Evolutionary conservation across 2,113 vertebrate genomes (phyloP).

Genomic region (Phoxinus phoxinus): DNA sequence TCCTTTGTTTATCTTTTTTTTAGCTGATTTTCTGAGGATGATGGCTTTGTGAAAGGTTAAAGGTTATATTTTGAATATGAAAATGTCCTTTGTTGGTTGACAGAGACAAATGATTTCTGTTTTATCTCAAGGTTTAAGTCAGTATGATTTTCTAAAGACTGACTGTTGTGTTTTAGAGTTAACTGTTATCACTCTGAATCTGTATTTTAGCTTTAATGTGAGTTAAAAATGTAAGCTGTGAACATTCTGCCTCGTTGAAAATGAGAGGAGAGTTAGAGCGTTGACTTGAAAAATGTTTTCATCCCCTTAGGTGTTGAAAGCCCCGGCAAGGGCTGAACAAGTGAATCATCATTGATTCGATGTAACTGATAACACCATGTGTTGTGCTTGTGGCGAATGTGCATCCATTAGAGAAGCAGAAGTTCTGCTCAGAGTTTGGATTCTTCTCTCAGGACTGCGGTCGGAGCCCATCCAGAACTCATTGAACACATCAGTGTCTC

Average conservation of each 20-base stretch:
- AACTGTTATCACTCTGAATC: not conserved
- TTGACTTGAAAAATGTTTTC: conserved; percentile 35
- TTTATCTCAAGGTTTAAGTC: not conserved
- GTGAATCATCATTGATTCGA: conserved; percentile 19
- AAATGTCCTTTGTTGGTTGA: not conserved
- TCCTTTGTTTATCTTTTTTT: not conserved
- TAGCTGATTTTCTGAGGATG: not conserved
- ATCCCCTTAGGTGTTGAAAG: conserved; percentile 17
- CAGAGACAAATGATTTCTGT: not conserved
- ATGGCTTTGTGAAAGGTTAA: not conserved
- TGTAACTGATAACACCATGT: conserved; percentile 36
- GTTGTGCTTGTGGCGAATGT: conserved; percentile 19
- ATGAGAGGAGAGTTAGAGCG: not conserved
- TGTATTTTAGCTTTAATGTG: not conserved
- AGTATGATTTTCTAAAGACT: not conserved
- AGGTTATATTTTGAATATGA: not conserved
- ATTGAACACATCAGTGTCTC: conserved; percentile 4
- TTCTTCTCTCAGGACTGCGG: not conserved
- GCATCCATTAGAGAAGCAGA: conserved; percentile 5
- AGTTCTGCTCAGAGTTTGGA: conserved; percentile 2
- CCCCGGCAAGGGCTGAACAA: not conserved
- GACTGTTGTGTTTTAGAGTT: not conserved
- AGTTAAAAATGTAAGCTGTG: not conserved
- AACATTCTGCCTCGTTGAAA: not conserved
- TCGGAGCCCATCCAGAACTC: conserved; percentile 11